Evolutionary conservation across 2,888 invertebrate species (phyloP).

Genomic region (Metalampra italica): DNA sequence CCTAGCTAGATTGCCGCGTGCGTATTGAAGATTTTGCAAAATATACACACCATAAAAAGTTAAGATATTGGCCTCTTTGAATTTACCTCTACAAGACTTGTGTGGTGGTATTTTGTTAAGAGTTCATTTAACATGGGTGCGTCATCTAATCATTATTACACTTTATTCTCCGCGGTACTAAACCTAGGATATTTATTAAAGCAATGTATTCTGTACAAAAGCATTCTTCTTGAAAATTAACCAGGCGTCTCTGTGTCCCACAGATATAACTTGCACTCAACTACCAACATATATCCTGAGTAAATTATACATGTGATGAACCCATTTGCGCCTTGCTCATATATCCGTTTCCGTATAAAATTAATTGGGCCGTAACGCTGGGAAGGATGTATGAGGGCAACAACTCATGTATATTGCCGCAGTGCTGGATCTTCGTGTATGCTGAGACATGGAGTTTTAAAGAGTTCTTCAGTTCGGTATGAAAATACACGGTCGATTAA

Average conservation of each 20-base stretch:
- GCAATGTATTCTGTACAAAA: constrained; percentile 18
- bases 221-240: constrained; percentile 22
- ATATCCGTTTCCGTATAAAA: constrained; percentile 74
- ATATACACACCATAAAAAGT: too few relatives aligned
- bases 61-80: too few relatives aligned
- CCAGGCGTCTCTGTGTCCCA: constrained; percentile 17
- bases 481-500: too few relatives aligned
- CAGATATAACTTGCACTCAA: neutral
- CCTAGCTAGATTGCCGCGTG: too few relatives aligned
- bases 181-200: too few relatives aligned
- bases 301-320: constrained; percentile 61
- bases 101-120: too few relatives aligned
- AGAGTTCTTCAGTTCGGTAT: neutral
- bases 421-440: constrained; percentile 8
- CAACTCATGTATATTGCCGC: constrained; percentile 70
- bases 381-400: constrained; percentile 71
- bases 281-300: constrained; percentile 15
- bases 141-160: too few relatives aligned
- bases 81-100: too few relatives aligned
- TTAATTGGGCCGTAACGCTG: constrained; percentile 70
- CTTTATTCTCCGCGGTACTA: too few relatives aligned
- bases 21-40: too few relatives aligned
- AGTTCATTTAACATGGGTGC: too few relatives aligned
- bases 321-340: constrained; percentile 63
- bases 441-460: neutral